These are phyloP conservation scores for Drosophila ezoana DNA, from an alignment of 2,888 invertebrate genomes.

Conservation along the genomic window DNA sequence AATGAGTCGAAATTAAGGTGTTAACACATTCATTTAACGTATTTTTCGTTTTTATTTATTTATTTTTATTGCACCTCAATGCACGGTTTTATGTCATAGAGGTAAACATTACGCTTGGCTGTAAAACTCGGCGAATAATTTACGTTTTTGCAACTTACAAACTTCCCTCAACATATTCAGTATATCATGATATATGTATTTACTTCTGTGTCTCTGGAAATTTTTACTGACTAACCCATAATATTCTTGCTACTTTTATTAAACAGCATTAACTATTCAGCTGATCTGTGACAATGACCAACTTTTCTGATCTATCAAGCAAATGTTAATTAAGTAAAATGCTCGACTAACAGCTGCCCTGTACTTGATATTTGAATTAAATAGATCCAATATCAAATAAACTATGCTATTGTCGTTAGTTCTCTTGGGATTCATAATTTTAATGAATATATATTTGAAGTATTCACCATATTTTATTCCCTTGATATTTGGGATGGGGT, in stretches of 20 bases:
- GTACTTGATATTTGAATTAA: too few species aligned
- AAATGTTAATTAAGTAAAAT: background rate
- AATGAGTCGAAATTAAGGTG: slow-evolving; percentile 30
- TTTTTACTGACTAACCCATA: background rate
- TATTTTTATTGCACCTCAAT: slow-evolving; percentile 15
- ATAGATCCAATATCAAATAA: too few species aligned
- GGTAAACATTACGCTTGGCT: slow-evolving; percentile 22
- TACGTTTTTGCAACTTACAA: slow-evolving; percentile 4
- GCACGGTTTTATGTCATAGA: slow-evolving; percentile 20
- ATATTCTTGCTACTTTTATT: slow-evolving; percentile 7
- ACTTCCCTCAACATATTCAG: background rate
- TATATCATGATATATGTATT: background rate
- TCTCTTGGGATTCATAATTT: too few species aligned
- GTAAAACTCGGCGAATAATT: slow-evolving; percentile 16
- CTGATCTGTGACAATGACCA: slow-evolving; percentile 22
- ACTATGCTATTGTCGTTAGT: too few species aligned
- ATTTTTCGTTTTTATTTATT: slow-evolving; percentile 25
- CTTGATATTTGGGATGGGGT: too few species aligned
- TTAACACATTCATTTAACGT: slow-evolving; percentile 42
- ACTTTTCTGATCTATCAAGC: background rate
- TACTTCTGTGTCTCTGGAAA: background rate
- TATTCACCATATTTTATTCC: too few species aligned
- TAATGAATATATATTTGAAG: too few species aligned
- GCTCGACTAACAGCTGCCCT: background rate
- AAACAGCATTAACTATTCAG: background rate